Percentiles rank a stretch among this genome's conserved stretches.
These are phyloP conservation scores for Sternarchorhynchus goeldii DNA, from an alignment of 2,797 vertebrate species.

Conservation along the genomic window DNA sequence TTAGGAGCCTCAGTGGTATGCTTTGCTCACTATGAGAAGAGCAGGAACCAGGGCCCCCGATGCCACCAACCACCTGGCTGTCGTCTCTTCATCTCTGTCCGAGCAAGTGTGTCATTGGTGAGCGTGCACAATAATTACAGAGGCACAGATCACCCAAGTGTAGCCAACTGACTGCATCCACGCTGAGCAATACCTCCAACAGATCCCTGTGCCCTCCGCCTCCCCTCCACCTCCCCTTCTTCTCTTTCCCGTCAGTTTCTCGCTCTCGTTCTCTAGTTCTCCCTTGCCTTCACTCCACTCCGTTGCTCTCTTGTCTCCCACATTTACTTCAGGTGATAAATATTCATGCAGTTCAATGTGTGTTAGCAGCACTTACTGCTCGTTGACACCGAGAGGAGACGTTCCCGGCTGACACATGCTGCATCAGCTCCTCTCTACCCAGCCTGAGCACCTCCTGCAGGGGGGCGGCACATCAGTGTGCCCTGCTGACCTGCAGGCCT, in stretches of 20 bases:
- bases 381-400: constrained; percentile 37
- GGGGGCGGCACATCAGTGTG: background rate
- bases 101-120: constrained; percentile 38
- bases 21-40: constrained; percentile 25
- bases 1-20: constrained; percentile 32
- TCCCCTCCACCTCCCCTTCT: background rate
- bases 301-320: background rate
- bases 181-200: constrained; percentile 34
- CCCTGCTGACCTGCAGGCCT: background rate
- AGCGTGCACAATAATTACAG: constrained; percentile 56
- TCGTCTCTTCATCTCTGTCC: constrained; percentile 50
- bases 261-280: background rate
- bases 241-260: background rate
- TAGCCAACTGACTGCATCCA: constrained; percentile 46
- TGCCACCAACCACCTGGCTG: constrained; percentile 55
- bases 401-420: constrained; percentile 33
- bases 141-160: constrained; percentile 44
- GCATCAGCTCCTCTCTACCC: background rate
- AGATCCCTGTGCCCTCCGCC: constrained; percentile 17
- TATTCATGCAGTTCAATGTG: constrained; percentile 48
- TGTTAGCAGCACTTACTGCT: constrained; percentile 46
- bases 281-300: background rate
- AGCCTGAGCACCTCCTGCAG: constrained; percentile 22
- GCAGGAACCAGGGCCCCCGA: constrained; percentile 45
- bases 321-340: constrained; percentile 31